Evolutionary conservation across 2,113 vertebrate genomes (phyloP).

Genomic region (Grammomys dolichurus): DNA sequence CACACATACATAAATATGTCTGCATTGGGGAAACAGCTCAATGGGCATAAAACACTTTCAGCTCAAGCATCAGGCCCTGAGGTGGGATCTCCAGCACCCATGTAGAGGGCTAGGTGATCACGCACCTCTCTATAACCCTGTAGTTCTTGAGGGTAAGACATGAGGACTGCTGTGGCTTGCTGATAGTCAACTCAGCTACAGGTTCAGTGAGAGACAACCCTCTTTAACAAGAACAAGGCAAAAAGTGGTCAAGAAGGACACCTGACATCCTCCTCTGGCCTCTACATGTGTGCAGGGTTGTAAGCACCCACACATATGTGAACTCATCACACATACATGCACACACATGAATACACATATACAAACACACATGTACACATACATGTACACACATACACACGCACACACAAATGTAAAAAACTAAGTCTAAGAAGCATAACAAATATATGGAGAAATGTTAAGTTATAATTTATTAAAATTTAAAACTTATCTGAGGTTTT

Average conservation of each 20-base stretch:
- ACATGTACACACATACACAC: neutral
- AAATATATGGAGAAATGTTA: neutral
- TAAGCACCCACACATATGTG: neutral
- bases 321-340: neutral
- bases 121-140: neutral
- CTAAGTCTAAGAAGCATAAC: neutral
- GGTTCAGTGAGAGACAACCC: neutral
- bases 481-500: neutral
- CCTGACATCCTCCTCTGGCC: neutral
- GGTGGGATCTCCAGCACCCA: neutral
- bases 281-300: neutral
- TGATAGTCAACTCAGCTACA: neutral
- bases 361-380: neutral
- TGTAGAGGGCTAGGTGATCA: no score
- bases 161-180: neutral
- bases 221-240: neutral
- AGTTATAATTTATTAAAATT: neutral
- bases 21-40: neutral
- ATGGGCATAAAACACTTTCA: neutral
- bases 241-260: neutral
- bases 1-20: neutral
- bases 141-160: neutral
- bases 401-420: neutral
- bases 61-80: neutral
- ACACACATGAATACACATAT: neutral